Base-by-base conservation (phyloP, 2,797 vertebrate genomes). In the Sorex maritimensis region DNA sequence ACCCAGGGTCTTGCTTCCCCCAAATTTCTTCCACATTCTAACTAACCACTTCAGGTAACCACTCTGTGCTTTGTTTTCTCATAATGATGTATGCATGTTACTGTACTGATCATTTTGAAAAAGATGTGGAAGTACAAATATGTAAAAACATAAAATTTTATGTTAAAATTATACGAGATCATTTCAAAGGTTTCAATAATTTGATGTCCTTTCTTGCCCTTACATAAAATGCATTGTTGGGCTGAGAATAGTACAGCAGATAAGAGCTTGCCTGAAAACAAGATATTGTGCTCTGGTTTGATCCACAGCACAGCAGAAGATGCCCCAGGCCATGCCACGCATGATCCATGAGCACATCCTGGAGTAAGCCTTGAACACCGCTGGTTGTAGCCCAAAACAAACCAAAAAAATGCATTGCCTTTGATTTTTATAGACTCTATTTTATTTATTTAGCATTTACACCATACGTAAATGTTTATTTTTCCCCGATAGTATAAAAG, bases 151-250 rank as follows among this genome's bases (percentile, higher is more conserved):
- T 38, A 46, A 17, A 6, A 67, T 61, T 2, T 24, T 34, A 41
- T 34, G 8, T 23, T 84, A 4, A 78, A 81, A 49, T 81, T 49
- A 55, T 52, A 78, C 61, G 46, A 83, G 34, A 5, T 69, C n/a
- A 55, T 19, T 86, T 41, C 11, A 83, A 38, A 61, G 77, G 34
- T 63, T 69, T 68, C 88, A 86, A 75, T 89, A 49, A 80, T 92
- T 74, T 79, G 69, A 87, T 85, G 6, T 68, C 84, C 73, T 74
- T 38, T n/a, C 2, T 89, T 84, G 19, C 8, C 6, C 6, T 82
- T 75, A 72, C 75, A 80, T 91, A 84, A 96, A 90, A 94, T 65
- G 12, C 10, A 73, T 6, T 23, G 58, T 61, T 61, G 58, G 58
- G 58, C 58, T 19, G 21, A 61, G 58, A 61, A 61, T 61, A 61